phyloP scores from a whole-genome alignment of 23 tunicate species.

The Diplosoma virens region DNA sequence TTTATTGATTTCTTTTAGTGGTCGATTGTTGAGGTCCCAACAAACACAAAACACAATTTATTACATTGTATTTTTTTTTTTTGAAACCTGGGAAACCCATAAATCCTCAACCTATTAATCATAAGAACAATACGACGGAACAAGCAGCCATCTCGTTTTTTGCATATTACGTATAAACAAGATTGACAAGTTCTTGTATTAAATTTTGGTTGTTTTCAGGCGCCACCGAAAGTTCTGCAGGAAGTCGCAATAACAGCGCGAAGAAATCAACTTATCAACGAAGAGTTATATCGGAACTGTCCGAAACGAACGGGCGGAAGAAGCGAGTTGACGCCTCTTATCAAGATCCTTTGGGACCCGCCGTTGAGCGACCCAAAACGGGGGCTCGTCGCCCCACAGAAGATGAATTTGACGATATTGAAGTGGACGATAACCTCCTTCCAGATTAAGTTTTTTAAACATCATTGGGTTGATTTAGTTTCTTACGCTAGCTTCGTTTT shows the following conservation, averaged over 20 bases:
- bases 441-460: constrained; percentile 67
- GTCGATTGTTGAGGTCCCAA: too few species aligned
- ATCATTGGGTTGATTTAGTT: too few species aligned
- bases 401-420: constrained; percentile 95
- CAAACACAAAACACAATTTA: too few species aligned
- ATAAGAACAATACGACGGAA: too few species aligned
- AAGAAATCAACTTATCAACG: constrained; percentile 40
- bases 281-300: constrained; percentile 29
- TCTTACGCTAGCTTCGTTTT: too few species aligned
- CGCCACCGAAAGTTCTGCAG: constrained; percentile 49
- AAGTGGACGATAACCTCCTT: constrained; percentile 78
- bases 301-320: neutral
- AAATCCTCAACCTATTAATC: too few species aligned
- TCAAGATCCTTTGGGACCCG: constrained; percentile 86
- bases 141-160: too few species aligned
- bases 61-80: too few species aligned
- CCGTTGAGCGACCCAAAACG: constrained; percentile 94
- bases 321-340: constrained; percentile 66
- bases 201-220: constrained; percentile 13
- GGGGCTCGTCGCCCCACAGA: constrained; percentile 60
- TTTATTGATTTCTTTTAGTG: too few species aligned
- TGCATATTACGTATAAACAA: too few species aligned
- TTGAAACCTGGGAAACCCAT: too few species aligned
- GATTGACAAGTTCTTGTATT: too few species aligned
- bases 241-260: constrained; percentile 38